Conservation (phyloP, 2,888 invertebrate genomes). For the Reticulitermes lucifugus region DNA sequence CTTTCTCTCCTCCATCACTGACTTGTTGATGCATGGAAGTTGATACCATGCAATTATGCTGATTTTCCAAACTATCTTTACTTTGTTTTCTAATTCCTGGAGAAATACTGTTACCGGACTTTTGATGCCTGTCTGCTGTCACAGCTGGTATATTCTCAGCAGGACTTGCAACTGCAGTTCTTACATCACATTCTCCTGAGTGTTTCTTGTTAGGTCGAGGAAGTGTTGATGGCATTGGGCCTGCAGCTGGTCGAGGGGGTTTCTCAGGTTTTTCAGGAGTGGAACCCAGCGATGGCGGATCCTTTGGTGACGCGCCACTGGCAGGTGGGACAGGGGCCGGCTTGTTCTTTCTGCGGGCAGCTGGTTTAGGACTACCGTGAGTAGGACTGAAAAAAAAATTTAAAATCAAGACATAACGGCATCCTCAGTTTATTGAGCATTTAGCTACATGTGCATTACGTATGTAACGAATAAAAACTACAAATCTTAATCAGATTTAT, state of each 20-base stretch:
- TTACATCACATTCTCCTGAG: slow-evolving; percentile 65
- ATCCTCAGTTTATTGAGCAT: too few relatives aligned
- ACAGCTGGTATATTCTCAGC: neutral
- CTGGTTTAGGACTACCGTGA: slow-evolving; percentile 80
- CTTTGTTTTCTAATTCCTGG: slow-evolving; percentile 12
- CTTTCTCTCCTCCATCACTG: slow-evolving; percentile 29
- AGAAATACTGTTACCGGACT: neutral
- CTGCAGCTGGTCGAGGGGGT: slow-evolving; percentile 71
- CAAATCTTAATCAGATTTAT: too few relatives aligned
- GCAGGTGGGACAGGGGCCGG: slow-evolving; percentile 63
- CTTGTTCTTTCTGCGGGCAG: slow-evolving; percentile 79
- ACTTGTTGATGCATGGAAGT: slow-evolving; percentile 9
- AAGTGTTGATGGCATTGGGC: slow-evolving; percentile 69
- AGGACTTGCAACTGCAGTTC: slow-evolving; percentile 11
- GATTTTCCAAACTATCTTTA: slow-evolving; percentile 9
- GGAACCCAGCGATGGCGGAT: slow-evolving; percentile 70
- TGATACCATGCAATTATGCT: neutral
- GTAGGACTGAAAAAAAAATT: slow-evolving; percentile 70
- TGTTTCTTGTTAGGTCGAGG: slow-evolving; percentile 70
- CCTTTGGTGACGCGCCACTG: slow-evolving; percentile 29
- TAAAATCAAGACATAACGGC: too few relatives aligned
- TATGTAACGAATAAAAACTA: too few relatives aligned
- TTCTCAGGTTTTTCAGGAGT: slow-evolving; percentile 72
- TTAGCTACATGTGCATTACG: too few relatives aligned
- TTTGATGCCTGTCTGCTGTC: slow-evolving; percentile 39